phyloP scores from a whole-genome alignment of 2,888 invertebrate genomes.

The Choreutis nemorana region DNA sequence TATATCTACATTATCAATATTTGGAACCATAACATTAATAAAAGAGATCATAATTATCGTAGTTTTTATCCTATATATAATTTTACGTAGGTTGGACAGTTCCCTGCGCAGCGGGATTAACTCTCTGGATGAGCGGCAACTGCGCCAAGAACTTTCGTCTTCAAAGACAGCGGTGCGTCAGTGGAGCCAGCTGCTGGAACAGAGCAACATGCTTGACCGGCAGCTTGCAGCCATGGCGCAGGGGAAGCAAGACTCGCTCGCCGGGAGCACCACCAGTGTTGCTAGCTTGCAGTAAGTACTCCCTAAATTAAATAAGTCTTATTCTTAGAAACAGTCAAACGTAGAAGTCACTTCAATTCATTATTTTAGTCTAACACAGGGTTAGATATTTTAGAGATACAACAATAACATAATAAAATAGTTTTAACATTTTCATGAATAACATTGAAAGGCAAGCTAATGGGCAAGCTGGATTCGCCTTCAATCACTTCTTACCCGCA shows the following conservation, averaged over 20 bases:
- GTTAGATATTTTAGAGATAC: no score
- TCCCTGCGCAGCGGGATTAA: conserved; percentile 58
- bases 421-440: no score
- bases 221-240: conserved; percentile 56
- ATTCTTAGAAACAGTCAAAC: no score
- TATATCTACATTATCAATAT: no score
- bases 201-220: conserved; percentile 49
- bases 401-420: no score
- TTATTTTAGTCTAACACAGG: no score
- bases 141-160: conserved; percentile 51
- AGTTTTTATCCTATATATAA: neutral
- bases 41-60: neutral
- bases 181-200: conserved; percentile 56
- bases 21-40: no score
- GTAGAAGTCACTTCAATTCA: no score
- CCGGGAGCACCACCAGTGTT: conserved; percentile 57
- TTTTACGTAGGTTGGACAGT: conserved; percentile 41
- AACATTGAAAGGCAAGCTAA: no score
- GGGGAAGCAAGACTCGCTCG: conserved; percentile 50
- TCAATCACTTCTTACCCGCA: no score
- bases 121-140: conserved; percentile 55
- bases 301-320: no score
- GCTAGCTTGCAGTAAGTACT: conserved; percentile 56
- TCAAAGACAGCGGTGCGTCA: conserved; percentile 51
- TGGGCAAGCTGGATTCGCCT: no score